Percentiles rank a stretch among this genome's conserved stretches.
phyloP scores from a whole-genome alignment of 2,113 vertebrate species.

The Potamarius usumacintae region DNA sequence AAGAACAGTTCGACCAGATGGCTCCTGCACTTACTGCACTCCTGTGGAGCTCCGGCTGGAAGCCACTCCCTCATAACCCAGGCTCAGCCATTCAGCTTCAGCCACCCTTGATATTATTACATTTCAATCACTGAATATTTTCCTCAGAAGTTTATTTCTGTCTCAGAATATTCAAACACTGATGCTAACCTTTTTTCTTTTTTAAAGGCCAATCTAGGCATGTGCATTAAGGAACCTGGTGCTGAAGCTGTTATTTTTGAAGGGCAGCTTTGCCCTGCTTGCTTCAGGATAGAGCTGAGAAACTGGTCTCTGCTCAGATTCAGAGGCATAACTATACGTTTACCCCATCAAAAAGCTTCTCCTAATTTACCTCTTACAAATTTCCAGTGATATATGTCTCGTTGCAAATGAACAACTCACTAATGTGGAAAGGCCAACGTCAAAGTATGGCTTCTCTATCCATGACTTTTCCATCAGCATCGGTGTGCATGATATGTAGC shows the following conservation, averaged over 20 bases:
- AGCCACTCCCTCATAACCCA: constrained; percentile 65
- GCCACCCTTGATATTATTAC: constrained; percentile 44
- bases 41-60: constrained; percentile 43
- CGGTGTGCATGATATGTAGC: not conserved
- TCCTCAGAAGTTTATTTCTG: constrained; percentile 35
- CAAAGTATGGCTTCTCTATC: not conserved
- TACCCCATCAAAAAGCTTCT: not conserved
- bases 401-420: not conserved
- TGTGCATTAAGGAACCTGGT: constrained; percentile 2
- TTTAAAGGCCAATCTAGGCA: not conserved
- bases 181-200: not conserved
- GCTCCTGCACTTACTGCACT: constrained; percentile 62
- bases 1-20: constrained; percentile 66
- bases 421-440: not conserved
- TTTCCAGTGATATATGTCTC: not conserved
- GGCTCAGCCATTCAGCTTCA: constrained; percentile 65
- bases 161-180: not conserved
- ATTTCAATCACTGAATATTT: constrained; percentile 60
- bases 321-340: not conserved
- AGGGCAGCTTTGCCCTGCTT: not conserved
- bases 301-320: not conserved
- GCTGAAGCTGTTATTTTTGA: not conserved
- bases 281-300: not conserved
- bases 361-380: not conserved
- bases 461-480: not conserved